These are phyloP conservation scores for Turdus rufiventris DNA, from an alignment of 2,113 vertebrate species.

Conservation along the genomic window DNA sequence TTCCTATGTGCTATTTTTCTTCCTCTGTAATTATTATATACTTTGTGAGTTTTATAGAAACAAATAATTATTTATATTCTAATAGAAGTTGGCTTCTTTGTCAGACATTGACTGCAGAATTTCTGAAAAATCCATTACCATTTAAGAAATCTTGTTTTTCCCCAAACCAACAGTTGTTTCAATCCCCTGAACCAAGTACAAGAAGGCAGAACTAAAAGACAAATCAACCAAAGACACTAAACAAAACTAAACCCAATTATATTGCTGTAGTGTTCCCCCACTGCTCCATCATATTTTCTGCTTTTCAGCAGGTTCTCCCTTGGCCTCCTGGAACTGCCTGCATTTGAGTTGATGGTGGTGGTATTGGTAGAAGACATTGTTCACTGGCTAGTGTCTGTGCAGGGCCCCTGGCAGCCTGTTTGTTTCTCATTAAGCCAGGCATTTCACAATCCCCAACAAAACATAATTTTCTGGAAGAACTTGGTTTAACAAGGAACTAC, in stretches of 20 bases:
- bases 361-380: background rate
- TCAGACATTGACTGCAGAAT: background rate
- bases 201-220: background rate
- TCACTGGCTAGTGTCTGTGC: background rate
- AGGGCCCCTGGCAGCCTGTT: background rate
- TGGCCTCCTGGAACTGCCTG: background rate
- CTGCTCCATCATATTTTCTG: background rate
- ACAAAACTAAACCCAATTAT: background rate
- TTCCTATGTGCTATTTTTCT: background rate
- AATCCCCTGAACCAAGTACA: background rate
- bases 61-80: background rate
- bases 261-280: background rate
- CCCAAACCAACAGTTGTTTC: background rate
- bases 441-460: conserved; percentile 58
- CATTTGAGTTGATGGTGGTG: background rate
- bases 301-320: background rate
- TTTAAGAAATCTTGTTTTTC: background rate
- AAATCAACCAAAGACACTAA: background rate
- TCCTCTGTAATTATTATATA: background rate
- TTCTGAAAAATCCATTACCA: background rate
- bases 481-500: conserved; percentile 54
- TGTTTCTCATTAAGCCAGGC: conserved; percentile 45
- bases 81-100: background rate
- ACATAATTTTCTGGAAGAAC: conserved; percentile 36
- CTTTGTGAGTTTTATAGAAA: background rate